These are phyloP conservation scores for Crenichthys baileyi DNA, from an alignment of 2,797 vertebrate genomes.

Conservation along the genomic window DNA sequence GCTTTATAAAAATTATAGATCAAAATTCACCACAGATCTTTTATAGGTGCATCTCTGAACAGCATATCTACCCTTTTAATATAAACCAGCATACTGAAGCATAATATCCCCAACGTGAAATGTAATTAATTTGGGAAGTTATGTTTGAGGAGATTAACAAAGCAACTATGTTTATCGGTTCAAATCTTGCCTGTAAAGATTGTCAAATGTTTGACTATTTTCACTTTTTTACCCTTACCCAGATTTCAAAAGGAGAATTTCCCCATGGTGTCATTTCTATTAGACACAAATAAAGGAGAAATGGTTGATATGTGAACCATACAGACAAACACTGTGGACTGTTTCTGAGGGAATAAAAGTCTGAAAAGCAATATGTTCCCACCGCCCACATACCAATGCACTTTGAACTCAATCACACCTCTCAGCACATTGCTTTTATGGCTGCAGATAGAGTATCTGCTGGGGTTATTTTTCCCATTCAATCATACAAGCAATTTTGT, in stretches of 20 bases:
- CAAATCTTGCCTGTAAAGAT: background rate
- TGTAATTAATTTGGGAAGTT: background rate
- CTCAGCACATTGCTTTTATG: conserved; percentile 31
- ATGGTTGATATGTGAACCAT: conserved; percentile 29
- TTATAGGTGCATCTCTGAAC: background rate
- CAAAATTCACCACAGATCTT: background rate
- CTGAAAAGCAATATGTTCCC: conserved; percentile 53
- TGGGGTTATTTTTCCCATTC: conserved; percentile 43
- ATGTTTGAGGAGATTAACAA: background rate
- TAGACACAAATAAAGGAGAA: conserved; percentile 14
- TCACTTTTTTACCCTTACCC: background rate
- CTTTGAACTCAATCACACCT: conserved; percentile 71
- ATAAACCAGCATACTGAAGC: background rate
- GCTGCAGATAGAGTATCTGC: conserved; percentile 45
- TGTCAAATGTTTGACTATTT: conserved; percentile 1
- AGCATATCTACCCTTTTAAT: background rate
- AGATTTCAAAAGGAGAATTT: conserved; percentile 24
- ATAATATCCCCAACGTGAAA: background rate
- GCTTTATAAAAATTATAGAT: background rate
- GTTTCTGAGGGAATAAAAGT: conserved; percentile 15
- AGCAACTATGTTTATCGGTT: background rate
- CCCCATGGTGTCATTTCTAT: conserved; percentile 14
- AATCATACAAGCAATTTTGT: conserved; percentile 40
- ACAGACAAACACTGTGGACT: conserved; percentile 7
- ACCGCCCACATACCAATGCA: conserved; percentile 39